These are phyloP conservation scores for Tanytarsus gracilentus DNA, from an alignment of 2,888 invertebrate species.

Conservation along the genomic window DNA sequence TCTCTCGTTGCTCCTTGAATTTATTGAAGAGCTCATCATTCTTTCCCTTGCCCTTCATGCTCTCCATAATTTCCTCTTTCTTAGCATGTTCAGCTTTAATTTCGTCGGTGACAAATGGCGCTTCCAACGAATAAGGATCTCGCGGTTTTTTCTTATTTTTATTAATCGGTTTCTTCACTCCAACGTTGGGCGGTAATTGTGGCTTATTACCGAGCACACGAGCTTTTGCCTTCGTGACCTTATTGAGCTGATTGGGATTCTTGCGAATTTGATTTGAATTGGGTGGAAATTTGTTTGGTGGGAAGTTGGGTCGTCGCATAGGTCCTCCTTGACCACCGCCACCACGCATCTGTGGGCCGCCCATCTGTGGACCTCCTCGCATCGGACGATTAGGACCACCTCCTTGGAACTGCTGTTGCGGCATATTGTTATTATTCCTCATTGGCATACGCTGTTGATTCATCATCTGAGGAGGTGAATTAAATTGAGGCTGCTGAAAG, in stretches of 20 bases:
- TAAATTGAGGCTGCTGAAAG: conserved; percentile 2
- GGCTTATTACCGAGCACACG: neutral
- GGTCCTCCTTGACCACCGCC: neutral
- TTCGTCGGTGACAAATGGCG: conserved; percentile 51
- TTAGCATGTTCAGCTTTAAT: conserved; percentile 48
- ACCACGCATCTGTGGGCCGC: neutral
- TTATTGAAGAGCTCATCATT: conserved; percentile 48
- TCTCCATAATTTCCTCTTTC: conserved; percentile 48
- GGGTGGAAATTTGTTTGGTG: too few species aligned
- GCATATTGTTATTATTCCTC: conserved; percentile 1
- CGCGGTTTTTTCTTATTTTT: conserved; percentile 2
- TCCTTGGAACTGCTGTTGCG: neutral
- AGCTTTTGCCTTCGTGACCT: too few species aligned
- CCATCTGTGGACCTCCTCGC: neutral
- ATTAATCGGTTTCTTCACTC: neutral
- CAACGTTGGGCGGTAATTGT: neutral
- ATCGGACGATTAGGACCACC: neutral
- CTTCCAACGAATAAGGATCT: conserved; percentile 44
- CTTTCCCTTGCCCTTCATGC: conserved; percentile 42
- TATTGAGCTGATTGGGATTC: too few species aligned
- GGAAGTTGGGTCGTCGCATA: neutral
- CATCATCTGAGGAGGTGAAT: neutral
- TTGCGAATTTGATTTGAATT: too few species aligned
- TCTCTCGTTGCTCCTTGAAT: conserved; percentile 50
- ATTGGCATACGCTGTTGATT: conserved; percentile 3